Base-by-base conservation (phyloP, 2,888 invertebrate genomes). In the Eucera pruinosa region DNA sequence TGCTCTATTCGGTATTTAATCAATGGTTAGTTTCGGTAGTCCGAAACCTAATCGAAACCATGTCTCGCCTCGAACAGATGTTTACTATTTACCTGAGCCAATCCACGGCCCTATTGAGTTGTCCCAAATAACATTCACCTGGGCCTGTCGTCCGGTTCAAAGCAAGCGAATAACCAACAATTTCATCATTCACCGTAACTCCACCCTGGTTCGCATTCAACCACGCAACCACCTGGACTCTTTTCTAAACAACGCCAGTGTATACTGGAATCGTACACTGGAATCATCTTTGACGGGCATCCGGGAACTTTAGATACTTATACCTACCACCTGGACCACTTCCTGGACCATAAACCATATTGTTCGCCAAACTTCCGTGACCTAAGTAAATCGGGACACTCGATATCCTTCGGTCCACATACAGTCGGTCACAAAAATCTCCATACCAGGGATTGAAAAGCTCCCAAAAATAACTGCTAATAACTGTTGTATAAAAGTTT, bases 131-230 rank as follows among this genome's bases (percentile, higher is more conserved):
- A 41, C 57, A 72, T 58, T 73, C 64, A 64, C 45, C 74, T 30
- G 64, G 52, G 15, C 15, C 25, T 64, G 36, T 36, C n/a, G 25
- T 15, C 47, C 7, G n/a, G 25, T 18, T 57, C 47, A 57, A 57
- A 57, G 45, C 25, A 9, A 48, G 2, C 27, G 57, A 50, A 30
- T 39, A 57, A 52, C 36, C 25, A 20, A n/a, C n/a, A 30, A 55
- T 64, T 62, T 60, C 47, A 33, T 39, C 52, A 18, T 69, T 70
- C 60, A n/a, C 23, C 3, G 5, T 2, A 47, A n/a, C 45, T 58
- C 27, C 57, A 13, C 33, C 50, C 43, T 39, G 36, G 27, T 64
- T 36, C 43, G 67, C 50, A 73, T 74, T 74, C 74, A 74, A 50
- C 27, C 27, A 0, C 39, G 4, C 33, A 33, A 7, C 54, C 72